A percentile compares a stretch with the other conserved stretches of the same genome.
These are phyloP conservation scores for Scyliorhinus canicula DNA, from an alignment of 2,797 vertebrate species.

Conservation along the genomic window DNA sequence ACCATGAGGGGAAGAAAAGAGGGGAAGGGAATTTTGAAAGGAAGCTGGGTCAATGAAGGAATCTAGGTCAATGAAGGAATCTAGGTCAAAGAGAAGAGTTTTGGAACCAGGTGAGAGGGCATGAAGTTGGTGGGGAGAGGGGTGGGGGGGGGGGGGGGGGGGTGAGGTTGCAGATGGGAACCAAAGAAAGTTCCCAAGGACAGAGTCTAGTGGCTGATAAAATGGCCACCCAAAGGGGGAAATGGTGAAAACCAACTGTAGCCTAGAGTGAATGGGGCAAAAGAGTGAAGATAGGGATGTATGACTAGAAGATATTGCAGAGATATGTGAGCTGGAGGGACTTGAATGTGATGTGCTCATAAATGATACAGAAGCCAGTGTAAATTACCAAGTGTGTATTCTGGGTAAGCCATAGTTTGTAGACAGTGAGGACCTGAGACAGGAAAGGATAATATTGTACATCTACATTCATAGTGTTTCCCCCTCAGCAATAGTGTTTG, in stretches of 20 bases:
- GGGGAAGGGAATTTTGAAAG: not conserved
- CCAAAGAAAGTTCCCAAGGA: not conserved
- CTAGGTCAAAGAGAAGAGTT: not conserved
- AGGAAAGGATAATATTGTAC: not conserved
- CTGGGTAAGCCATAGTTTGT: not conserved
- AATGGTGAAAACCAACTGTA: not conserved
- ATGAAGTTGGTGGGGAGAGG: too few relatives aligned
- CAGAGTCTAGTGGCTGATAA: not conserved
- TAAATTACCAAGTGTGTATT: not conserved
- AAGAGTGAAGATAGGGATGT: not conserved
- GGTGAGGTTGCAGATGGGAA: not conserved
- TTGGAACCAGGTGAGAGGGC: not conserved
- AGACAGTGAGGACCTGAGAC: not conserved
- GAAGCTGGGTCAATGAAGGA: not conserved
- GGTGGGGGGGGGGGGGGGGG: not conserved
- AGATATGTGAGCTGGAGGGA: not conserved
- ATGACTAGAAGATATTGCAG: not conserved
- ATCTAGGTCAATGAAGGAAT: too few relatives aligned
- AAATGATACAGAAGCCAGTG: not conserved
- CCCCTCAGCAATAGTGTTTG: not conserved
- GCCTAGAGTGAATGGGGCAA: not conserved
- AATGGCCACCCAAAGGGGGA: not conserved
- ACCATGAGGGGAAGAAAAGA: not conserved
- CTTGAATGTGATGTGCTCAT: not conserved
- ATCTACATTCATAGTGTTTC: not conserved